A percentile compares a stretch with the other conserved stretches of the same genome.
Conservation (phyloP, 2,888 invertebrate genomes). For the Scaptomyza flava region DNA sequence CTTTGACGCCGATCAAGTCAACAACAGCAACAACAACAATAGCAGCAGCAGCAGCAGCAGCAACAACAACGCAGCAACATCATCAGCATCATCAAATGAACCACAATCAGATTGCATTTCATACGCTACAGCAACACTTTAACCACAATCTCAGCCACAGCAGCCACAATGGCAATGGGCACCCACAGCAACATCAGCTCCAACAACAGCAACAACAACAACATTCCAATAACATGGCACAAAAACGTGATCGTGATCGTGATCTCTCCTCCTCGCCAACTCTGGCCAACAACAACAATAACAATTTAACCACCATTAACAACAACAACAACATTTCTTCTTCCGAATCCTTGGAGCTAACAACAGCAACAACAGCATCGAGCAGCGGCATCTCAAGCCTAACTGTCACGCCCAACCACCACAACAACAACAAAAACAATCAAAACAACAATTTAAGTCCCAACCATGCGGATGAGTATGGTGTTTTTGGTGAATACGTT, state of each 20-base stretch:
- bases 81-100: slow-evolving; percentile 56
- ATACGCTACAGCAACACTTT: slow-evolving; percentile 70
- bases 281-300: slow-evolving; percentile 33
- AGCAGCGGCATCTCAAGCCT: slow-evolving; percentile 56
- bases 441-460: slow-evolving; percentile 28
- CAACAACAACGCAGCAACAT: slow-evolving; percentile 27
- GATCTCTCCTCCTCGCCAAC: slow-evolving; percentile 71
- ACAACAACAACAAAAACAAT: slow-evolving; percentile 15
- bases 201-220: slow-evolving; percentile 61
- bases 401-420: slow-evolving; percentile 30
- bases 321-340: slow-evolving; percentile 15
- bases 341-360: slow-evolving; percentile 47
- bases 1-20: slow-evolving; percentile 71
- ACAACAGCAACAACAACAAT: slow-evolving; percentile 9
- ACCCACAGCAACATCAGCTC: slow-evolving; percentile 39
- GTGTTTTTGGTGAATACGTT: slow-evolving; percentile 83
- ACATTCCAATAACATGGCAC: slow-evolving; percentile 81
- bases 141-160: slow-evolving; percentile 64
- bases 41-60: slow-evolving; percentile 6
- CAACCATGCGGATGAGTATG: slow-evolving; percentile 80
- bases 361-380: slow-evolving; percentile 22
- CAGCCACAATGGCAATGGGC: slow-evolving; percentile 58
- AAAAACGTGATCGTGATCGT: slow-evolving; percentile 78
- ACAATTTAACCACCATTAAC: slow-evolving; percentile 19
- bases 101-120: slow-evolving; percentile 75